These are phyloP conservation scores for Pherbina coryleti DNA, from an alignment of 2,888 invertebrate genomes.

Conservation along the genomic window DNA sequence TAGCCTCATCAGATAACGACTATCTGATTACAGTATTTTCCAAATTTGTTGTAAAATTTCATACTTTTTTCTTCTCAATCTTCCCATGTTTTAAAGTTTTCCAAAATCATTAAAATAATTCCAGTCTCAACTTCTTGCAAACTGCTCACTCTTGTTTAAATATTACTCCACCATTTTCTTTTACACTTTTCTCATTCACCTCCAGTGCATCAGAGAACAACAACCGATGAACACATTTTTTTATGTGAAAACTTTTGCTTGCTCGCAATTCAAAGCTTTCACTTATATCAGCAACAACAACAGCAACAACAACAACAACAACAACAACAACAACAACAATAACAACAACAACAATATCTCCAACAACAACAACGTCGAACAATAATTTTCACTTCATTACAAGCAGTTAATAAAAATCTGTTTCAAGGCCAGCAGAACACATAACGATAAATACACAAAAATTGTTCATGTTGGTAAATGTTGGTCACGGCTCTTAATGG, in stretches of 20 bases:
- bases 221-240: neutral
- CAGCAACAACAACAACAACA: neutral
- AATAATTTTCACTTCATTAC: slow-evolving; percentile 27
- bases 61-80: too few relatives aligned
- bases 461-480: neutral
- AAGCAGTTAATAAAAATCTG: slow-evolving; percentile 14
- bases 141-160: neutral
- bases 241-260: slow-evolving; percentile 26
- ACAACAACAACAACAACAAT: neutral
- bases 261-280: slow-evolving; percentile 18
- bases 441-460: neutral
- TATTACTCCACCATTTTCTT: neutral
- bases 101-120: neutral
- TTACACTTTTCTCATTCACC: neutral
- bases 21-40: too few relatives aligned
- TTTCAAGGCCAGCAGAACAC: neutral
- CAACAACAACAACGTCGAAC: neutral
- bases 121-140: neutral
- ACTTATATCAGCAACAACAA: slow-evolving; percentile 1
- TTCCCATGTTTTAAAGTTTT: too few relatives aligned
- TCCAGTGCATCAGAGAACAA: neutral
- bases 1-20: too few relatives aligned
- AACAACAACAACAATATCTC: neutral
- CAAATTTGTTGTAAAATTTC: too few relatives aligned
- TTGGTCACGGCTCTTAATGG: neutral